These are phyloP conservation scores for Lasioglossum lativentre DNA, from an alignment of 2,888 invertebrate species.

Conservation along the genomic window DNA sequence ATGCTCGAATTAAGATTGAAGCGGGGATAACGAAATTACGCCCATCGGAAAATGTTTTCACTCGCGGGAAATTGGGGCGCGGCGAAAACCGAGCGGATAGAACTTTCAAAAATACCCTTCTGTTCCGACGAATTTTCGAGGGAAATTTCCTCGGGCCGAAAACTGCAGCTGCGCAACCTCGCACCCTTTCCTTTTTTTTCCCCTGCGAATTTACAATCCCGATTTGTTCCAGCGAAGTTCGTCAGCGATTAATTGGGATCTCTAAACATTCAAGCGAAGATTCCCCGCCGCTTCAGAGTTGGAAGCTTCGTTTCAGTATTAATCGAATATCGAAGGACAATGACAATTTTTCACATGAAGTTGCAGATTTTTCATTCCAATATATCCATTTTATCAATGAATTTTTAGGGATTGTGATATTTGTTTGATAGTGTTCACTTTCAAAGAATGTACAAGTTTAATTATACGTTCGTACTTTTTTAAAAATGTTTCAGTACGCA, in stretches of 20 bases:
- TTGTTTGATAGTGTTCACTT: background rate
- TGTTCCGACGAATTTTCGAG: background rate
- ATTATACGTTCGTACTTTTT: background rate
- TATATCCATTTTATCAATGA: no score
- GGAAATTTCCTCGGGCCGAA: background rate
- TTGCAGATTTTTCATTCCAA: no score
- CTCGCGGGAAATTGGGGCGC: background rate
- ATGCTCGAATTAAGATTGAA: conserved; percentile 47
- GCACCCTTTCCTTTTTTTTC: background rate
- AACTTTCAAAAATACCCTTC: background rate
- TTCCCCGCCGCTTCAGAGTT: background rate
- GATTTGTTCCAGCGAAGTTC: background rate
- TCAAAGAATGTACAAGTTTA: background rate
- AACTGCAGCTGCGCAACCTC: background rate
- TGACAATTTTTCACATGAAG: background rate
- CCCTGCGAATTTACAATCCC: background rate
- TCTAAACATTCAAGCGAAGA: background rate
- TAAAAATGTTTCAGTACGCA: no score
- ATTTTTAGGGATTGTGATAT: no score
- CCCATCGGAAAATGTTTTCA: background rate
- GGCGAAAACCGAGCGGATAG: background rate
- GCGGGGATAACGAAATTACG: conserved; percentile 38
- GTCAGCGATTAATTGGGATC: background rate
- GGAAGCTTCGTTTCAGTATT: background rate
- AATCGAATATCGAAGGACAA: no score